A percentile compares a stretch with the other conserved stretches of the same genome.
Conservation (phyloP, 2,888 invertebrate species). For the Spisula solida region DNA sequence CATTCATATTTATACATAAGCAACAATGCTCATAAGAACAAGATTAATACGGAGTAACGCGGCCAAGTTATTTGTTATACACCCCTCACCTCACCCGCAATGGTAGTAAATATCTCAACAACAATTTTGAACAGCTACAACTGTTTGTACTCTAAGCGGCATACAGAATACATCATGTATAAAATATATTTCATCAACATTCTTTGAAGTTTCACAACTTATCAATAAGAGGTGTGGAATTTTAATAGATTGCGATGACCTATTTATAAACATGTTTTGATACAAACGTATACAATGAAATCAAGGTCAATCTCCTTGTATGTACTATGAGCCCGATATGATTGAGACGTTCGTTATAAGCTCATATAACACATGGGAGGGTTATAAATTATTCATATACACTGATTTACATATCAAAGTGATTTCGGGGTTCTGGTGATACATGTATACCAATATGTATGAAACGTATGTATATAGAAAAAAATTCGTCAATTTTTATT, state of each 20-base stretch:
- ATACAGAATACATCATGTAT: neutral
- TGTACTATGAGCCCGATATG: neutral
- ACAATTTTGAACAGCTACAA: neutral
- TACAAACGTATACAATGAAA: neutral
- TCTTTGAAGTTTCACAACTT: neutral
- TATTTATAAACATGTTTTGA: neutral
- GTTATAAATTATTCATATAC: neutral
- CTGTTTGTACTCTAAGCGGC: too few species aligned
- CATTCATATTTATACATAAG: too few species aligned
- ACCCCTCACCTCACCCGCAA: too few species aligned
- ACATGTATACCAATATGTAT: too few species aligned
- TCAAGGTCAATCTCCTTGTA: neutral
- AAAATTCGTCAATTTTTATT: too few species aligned
- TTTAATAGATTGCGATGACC: neutral
- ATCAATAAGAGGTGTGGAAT: constrained; percentile 13
- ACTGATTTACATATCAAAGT: neutral
- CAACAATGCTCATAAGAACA: too few species aligned
- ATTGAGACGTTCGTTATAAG: neutral
- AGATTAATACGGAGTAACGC: too few species aligned
- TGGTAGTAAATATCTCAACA: neutral
- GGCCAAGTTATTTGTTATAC: too few species aligned
- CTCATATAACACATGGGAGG: neutral
- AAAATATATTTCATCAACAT: neutral
- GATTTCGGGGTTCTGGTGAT: neutral
- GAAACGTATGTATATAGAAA: too few species aligned